Evolutionary conservation across 1,140 invertebrate species (phyloP).

Genomic region (Caenorhabditis inopinata): DNA sequence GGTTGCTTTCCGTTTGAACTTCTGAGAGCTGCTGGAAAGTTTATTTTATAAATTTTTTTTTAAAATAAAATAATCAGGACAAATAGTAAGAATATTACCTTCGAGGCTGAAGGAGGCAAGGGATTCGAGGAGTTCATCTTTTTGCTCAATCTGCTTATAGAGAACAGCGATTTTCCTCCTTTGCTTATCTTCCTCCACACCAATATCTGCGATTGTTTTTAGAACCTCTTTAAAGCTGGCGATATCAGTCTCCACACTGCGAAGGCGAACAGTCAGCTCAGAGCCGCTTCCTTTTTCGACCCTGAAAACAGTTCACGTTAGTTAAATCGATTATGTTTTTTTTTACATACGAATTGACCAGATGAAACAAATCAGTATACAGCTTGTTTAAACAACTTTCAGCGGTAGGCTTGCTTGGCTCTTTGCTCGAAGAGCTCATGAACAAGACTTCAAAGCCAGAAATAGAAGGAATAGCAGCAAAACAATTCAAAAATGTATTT

Average conservation of each 20-base stretch:
- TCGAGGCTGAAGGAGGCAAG: slow-evolving; percentile 20
- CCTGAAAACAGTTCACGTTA: background rate
- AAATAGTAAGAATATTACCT: background rate
- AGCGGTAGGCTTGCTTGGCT: background rate
- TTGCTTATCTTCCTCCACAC: background rate
- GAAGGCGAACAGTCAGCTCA: slow-evolving; percentile 26
- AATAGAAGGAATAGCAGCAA: background rate
- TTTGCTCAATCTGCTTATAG: slow-evolving; percentile 32
- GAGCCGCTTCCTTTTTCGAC: slow-evolving; percentile 32
- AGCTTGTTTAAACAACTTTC: slow-evolving; percentile 6
- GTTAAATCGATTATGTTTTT: no score
- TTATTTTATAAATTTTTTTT: no score
- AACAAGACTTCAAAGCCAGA: background rate
- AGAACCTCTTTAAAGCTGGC: background rate
- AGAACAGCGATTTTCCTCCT: background rate
- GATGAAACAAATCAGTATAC: slow-evolving; percentile 3
- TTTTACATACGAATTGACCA: slow-evolving; percentile 23
- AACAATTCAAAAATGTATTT: background rate
- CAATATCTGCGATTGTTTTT: slow-evolving; percentile 5
- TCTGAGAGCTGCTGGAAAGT: background rate
- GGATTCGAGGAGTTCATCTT: slow-evolving; percentile 35
- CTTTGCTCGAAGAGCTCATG: background rate
- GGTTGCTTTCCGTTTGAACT: background rate
- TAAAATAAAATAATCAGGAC: no score
- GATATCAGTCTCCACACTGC: slow-evolving; percentile 11